phyloP scores from a whole-genome alignment of 2,888 invertebrate genomes.

The Bimastos eiseni region DNA sequence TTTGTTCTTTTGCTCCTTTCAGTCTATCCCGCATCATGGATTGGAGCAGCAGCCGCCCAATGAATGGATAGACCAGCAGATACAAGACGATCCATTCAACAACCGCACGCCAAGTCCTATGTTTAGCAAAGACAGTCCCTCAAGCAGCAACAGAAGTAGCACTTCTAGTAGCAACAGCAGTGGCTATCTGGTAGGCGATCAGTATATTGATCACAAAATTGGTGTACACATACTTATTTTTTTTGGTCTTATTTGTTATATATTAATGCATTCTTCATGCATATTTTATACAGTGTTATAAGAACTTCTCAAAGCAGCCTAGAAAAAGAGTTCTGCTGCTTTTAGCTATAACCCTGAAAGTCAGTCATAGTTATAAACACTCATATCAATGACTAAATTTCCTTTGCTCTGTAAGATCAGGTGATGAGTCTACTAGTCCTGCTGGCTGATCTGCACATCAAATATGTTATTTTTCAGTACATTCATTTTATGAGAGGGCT shows the following conservation, averaged over 20 bases:
- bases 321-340: neutral
- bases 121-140: slow-evolving; percentile 49
- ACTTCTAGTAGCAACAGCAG: slow-evolving; percentile 60
- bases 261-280: too few relatives aligned
- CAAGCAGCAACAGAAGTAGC: slow-evolving; percentile 59
- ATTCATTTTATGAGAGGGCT: neutral
- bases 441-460: neutral
- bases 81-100: neutral
- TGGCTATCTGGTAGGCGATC: slow-evolving; percentile 43
- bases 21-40: neutral
- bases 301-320: neutral
- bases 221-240: too few relatives aligned
- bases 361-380: neutral
- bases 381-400: neutral
- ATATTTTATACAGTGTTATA: neutral
- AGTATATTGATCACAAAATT: too few relatives aligned
- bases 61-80: neutral
- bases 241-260: too few relatives aligned
- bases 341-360: neutral
- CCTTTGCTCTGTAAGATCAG: neutral
- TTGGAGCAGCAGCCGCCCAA: neutral
- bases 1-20: neutral
- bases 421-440: neutral
- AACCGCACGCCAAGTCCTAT: slow-evolving; percentile 30
- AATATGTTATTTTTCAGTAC: neutral